Base-by-base conservation (phyloP, 2,113 vertebrate species). In the Nestor notabilis region DNA sequence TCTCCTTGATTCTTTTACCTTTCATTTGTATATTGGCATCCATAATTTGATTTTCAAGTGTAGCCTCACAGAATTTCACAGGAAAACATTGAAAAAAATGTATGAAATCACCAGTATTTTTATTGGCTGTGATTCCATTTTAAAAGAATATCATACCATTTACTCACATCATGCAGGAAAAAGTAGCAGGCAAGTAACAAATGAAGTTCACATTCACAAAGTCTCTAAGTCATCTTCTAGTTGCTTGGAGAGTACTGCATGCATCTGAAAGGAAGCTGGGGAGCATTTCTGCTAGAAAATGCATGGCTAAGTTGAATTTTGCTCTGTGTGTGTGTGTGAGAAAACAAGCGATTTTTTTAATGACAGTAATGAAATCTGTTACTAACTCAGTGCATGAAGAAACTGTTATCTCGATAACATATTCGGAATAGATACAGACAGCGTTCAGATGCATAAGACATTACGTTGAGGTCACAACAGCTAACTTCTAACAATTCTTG, bases 111-210 rank as follows among this genome's bases (percentile, higher is more conserved):
- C 98, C 98, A 98, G 97, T 98, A 91, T 96, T 99, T 99, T 99
- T 98, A 98, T 98, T 98, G 98, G 98, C 97, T 98, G 99, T 99
- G 99, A 99, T 99, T 99, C 98, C 98, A 99, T 98, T 98, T 98
- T 86, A 98, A 98, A 98, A 98, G 98, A 98, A 99, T 98, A 98
- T 98, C 98, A 98, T 98, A 98, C 86, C 86, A 94, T 98, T 98
- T 96, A 98, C 98, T 97, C 97, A 98, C 92, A 90, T 98, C 99
- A 99, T 99, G 99, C 99, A 99, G 97, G 98, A 98, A 98, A 98
- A 82, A 97, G 97, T 97, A 98, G 98, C 98, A 98, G 97, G 98
- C 98, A 98, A 93, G 95, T 98, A 98, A 98, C 98, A 97, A 98
- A 99, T 97, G 94, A 96, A 95, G 94, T 97, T 95, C 96, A 98